Evolutionary conservation across 2,888 invertebrate species (phyloP).

Genomic region (Megamerina dolium): DNA sequence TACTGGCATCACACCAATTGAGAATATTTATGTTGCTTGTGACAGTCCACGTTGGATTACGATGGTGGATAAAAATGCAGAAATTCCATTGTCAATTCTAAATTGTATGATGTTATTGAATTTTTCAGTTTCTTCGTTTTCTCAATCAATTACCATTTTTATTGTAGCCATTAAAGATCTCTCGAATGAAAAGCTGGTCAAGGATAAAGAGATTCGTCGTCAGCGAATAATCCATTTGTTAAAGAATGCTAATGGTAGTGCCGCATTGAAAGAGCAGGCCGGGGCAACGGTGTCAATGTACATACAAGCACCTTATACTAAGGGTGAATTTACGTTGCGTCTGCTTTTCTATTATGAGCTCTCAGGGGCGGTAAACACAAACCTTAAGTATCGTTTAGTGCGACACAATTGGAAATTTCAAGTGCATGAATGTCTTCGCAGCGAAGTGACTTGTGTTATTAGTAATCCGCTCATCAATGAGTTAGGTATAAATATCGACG

Average conservation of each 20-base stretch:
- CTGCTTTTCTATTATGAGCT: slow-evolving; percentile 69
- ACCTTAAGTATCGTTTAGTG: slow-evolving; percentile 54
- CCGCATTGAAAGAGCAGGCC: slow-evolving; percentile 41
- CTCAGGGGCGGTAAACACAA: slow-evolving; percentile 26
- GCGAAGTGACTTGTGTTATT: slow-evolving; percentile 51
- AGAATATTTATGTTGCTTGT: slow-evolving; percentile 56
- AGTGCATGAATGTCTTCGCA: slow-evolving; percentile 57
- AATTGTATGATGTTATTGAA: slow-evolving; percentile 33
- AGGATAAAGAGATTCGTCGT: slow-evolving; percentile 47
- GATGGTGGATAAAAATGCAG: slow-evolving; percentile 36
- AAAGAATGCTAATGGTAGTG: slow-evolving; percentile 25
- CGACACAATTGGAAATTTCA: slow-evolving; percentile 61
- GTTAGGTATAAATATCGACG: slow-evolving; percentile 61
- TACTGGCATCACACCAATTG: slow-evolving; percentile 58
- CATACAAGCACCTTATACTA: slow-evolving; percentile 63
- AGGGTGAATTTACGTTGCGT: slow-evolving; percentile 60
- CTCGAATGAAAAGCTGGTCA: slow-evolving; percentile 45
- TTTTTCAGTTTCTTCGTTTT: not conserved
- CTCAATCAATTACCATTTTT: not conserved
- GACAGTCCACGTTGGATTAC: slow-evolving; percentile 47
- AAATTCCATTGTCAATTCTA: slow-evolving; percentile 43
- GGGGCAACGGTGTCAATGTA: slow-evolving; percentile 52
- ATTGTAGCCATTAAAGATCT: slow-evolving; percentile 38
- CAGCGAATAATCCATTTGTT: slow-evolving; percentile 45
- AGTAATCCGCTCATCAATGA: slow-evolving; percentile 53